A percentile compares a stretch with the other conserved stretches of the same genome.
Conservation (phyloP, 1,140 invertebrate genomes). For the Eurosta solidaginis region DNA sequence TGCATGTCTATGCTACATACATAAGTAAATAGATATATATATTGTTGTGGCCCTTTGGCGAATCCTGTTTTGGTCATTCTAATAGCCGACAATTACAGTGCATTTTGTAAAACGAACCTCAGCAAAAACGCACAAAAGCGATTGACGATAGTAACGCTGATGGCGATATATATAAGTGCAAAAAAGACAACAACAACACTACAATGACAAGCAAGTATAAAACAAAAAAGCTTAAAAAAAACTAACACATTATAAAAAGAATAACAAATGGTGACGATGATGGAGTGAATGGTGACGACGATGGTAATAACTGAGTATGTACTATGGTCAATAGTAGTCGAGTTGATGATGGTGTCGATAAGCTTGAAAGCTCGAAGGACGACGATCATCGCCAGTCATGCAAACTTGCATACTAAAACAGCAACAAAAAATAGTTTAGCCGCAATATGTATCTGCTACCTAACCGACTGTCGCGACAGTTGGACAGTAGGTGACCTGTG, state of each 20-base stretch:
- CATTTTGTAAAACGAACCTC: conserved; percentile 23
- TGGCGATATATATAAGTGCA: conserved; percentile 6
- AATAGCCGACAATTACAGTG: conserved; percentile 27
- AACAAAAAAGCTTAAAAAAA: too few species aligned
- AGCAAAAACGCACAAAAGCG: conserved; percentile 23
- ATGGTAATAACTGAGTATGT: conserved; percentile 17
- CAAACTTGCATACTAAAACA: background rate
- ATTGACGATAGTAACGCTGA: conserved; percentile 20
- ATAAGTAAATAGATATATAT: too few species aligned
- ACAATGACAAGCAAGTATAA: background rate
- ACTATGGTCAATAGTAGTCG: too few species aligned
- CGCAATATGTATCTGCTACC: background rate
- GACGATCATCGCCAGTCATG: conserved; percentile 16
- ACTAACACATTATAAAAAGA: too few species aligned
- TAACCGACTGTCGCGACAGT: background rate
- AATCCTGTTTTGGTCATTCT: conserved; percentile 19
- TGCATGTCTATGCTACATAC: background rate
- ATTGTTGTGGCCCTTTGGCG: background rate
- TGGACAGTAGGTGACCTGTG: too few species aligned
- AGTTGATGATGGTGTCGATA: conserved; percentile 21
- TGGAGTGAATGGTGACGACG: conserved; percentile 24
- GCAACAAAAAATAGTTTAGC: background rate
- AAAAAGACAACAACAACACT: conserved; percentile 13
- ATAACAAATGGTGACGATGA: conserved; percentile 15
- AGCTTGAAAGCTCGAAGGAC: background rate